Evolutionary conservation across 2,888 invertebrate species (phyloP).

Genomic region (Seira musarum): DNA sequence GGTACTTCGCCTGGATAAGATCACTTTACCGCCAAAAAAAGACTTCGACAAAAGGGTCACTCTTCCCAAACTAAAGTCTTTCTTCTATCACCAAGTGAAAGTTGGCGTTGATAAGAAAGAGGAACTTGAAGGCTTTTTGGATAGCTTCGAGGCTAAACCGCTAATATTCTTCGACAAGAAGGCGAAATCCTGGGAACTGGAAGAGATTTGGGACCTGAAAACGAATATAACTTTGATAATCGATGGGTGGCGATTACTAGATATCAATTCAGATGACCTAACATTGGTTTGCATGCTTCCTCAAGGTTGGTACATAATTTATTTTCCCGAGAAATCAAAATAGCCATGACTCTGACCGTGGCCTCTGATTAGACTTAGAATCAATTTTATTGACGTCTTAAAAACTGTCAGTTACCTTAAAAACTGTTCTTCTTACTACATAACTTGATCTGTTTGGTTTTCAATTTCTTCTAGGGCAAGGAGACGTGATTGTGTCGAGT

Average conservation of each 20-base stretch:
- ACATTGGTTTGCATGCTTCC: constrained; percentile 40
- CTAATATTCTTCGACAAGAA: constrained; percentile 50
- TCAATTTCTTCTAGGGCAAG: too few species aligned
- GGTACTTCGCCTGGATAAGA: constrained; percentile 36
- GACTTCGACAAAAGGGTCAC: constrained; percentile 50
- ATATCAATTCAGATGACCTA: constrained; percentile 47
- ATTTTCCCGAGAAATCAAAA: too few species aligned
- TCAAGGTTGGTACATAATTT: too few species aligned
- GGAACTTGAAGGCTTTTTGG: constrained; percentile 39
- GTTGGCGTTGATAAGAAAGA: constrained; percentile 27
- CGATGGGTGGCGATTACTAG: constrained; percentile 50
- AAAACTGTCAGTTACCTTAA: too few species aligned
- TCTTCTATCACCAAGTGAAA: constrained; percentile 38
- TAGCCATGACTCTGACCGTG: too few species aligned
- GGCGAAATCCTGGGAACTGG: constrained; percentile 48
- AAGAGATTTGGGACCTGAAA: constrained; percentile 48
- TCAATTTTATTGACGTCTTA: too few species aligned
- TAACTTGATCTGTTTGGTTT: too few species aligned
- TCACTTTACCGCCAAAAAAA: constrained; percentile 29
- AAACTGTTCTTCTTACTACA: too few species aligned
- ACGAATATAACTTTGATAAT: constrained; percentile 44
- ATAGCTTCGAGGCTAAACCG: constrained; percentile 37
- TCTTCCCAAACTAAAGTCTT: constrained; percentile 42
- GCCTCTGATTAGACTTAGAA: too few species aligned
- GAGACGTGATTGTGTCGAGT: constrained; percentile 36